phyloP scores from a whole-genome alignment of 2,888 invertebrate genomes.

The Macaria notata region DNA sequence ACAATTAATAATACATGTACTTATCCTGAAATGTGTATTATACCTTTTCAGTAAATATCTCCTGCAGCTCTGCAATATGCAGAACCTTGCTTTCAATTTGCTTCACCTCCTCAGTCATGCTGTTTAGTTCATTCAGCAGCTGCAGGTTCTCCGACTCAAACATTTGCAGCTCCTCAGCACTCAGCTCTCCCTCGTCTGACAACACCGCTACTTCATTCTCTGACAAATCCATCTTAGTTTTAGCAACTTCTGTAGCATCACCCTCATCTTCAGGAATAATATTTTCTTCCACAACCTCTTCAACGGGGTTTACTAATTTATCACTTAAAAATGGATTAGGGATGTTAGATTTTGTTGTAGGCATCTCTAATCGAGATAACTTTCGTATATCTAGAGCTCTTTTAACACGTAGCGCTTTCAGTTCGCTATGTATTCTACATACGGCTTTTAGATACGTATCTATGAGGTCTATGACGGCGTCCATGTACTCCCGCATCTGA shows the following conservation, averaged over 20 bases:
- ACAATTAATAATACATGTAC: too few species aligned
- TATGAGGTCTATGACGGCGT: conserved; percentile 88
- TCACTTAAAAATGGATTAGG: conserved; percentile 58
- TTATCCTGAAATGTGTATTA: background rate
- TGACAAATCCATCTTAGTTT: conserved; percentile 60
- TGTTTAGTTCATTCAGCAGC: conserved; percentile 93
- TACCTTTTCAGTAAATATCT: conserved; percentile 97
- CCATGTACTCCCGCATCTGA: conserved; percentile 90
- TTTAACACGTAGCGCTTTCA: conserved; percentile 93
- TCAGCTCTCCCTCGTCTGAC: conserved; percentile 85
- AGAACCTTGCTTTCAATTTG: conserved; percentile 96
- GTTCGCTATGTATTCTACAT: conserved; percentile 93
- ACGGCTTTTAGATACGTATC: conserved; percentile 92
- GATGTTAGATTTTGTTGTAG: conserved; percentile 54
- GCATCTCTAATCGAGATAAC: conserved; percentile 86
- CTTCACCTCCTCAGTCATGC: conserved; percentile 94
- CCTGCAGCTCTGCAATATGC: conserved; percentile 97
- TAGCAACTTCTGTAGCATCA: conserved; percentile 43
- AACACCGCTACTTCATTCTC: conserved; percentile 73
- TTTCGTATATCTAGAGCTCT: conserved; percentile 92
- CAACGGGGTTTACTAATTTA: conserved; percentile 38
- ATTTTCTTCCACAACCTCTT: conserved; percentile 41
- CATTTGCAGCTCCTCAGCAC: conserved; percentile 94
- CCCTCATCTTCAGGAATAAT: conserved; percentile 38
- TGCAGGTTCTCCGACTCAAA: conserved; percentile 96